Conservation (phyloP, 2,888 invertebrate genomes). For the Globia sparganii region DNA sequence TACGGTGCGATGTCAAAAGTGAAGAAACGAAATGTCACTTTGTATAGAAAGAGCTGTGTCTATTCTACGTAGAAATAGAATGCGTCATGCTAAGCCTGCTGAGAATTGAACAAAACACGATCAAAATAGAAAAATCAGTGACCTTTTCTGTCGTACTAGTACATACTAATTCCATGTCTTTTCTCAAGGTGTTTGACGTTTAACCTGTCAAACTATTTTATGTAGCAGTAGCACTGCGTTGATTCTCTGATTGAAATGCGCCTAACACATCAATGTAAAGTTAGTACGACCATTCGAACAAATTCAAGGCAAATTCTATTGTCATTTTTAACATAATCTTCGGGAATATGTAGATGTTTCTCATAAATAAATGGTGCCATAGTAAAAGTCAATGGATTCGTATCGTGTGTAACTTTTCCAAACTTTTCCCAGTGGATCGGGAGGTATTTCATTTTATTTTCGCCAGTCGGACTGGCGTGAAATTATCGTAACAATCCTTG, state of each 20-base stretch:
- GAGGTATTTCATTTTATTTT: conserved; percentile 16
- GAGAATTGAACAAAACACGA: neutral
- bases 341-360: neutral
- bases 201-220: conserved; percentile 1
- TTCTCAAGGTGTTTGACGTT: neutral
- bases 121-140: conserved; percentile 11
- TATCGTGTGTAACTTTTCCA: neutral
- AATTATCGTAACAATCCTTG: conserved; percentile 32
- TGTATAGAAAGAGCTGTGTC: too few species aligned
- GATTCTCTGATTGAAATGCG: neutral
- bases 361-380: neutral
- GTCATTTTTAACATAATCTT: neutral
- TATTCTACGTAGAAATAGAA: too few species aligned
- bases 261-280: neutral
- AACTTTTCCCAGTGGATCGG: neutral
- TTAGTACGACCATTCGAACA: neutral
- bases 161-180: neutral
- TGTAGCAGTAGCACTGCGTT: neutral
- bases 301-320: neutral
- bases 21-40: too few species aligned
- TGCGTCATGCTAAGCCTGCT: too few species aligned
- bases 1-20: too few species aligned
- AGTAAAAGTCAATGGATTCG: conserved; percentile 2
- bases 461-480: conserved; percentile 7
- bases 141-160: neutral